These are phyloP conservation scores for Pseudomyrmex sp. DNA, from an alignment of 1,140 invertebrate species.

Conservation along the genomic window DNA sequence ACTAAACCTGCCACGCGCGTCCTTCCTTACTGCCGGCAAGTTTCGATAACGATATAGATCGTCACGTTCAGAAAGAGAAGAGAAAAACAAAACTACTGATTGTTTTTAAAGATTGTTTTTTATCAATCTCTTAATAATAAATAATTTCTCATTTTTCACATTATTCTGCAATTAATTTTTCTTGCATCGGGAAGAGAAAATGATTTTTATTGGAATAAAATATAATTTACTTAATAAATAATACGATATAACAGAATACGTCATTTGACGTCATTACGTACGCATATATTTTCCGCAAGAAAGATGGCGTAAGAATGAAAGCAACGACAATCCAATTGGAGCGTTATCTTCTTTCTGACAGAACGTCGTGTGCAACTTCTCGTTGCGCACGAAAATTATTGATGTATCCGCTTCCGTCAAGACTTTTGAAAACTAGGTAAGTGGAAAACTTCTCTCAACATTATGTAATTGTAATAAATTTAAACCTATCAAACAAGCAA, in stretches of 20 bases:
- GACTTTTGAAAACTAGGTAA: constrained; percentile 25
- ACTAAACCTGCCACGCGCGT: constrained; percentile 8
- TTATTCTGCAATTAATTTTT: background rate
- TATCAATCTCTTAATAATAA: background rate
- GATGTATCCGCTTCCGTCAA: background rate
- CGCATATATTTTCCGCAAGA: too few relatives aligned
- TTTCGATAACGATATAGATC: background rate
- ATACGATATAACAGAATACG: too few relatives aligned
- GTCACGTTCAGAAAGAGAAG: too few relatives aligned
- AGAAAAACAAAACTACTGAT: background rate
- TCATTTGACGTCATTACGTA: too few relatives aligned
- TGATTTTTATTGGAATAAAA: too few relatives aligned
- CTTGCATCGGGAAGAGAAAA: background rate
- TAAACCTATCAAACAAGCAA: background rate
- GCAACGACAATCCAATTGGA: background rate
- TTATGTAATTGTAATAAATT: background rate
- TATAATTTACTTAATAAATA: too few relatives aligned
- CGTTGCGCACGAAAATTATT: background rate
- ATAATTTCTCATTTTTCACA: constrained; percentile 7
- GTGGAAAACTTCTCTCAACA: background rate
- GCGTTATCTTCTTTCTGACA: background rate
- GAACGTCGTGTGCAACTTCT: background rate
- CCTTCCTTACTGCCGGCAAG: background rate
- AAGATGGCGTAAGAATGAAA: background rate
- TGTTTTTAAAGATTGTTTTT: background rate